phyloP scores from a whole-genome alignment of 2,888 invertebrate genomes.

The Charanyca ferruginea region DNA sequence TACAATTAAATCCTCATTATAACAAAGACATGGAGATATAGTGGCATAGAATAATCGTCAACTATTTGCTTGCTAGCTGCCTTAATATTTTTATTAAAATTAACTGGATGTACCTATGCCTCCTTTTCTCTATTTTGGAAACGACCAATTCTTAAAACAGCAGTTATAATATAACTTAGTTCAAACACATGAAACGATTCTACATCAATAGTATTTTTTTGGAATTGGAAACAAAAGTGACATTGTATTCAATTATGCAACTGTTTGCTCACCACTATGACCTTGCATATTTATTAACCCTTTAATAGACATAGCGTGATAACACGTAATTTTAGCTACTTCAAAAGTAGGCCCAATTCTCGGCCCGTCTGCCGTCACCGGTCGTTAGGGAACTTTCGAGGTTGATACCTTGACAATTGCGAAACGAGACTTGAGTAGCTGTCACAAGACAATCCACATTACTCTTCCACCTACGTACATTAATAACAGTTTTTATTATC shows the following conservation, averaged over 20 bases:
- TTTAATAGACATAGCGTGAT: slow-evolving; percentile 28
- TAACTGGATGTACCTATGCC: too few species aligned
- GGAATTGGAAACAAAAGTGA: not conserved
- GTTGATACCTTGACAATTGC: slow-evolving; percentile 54
- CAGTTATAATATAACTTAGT: too few species aligned
- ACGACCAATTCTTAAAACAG: too few species aligned
- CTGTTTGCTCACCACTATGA: slow-evolving; percentile 14
- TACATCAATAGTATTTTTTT: too few species aligned
- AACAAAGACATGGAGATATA: not conserved
- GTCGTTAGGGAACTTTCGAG: slow-evolving; percentile 53
- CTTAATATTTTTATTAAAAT: too few species aligned
- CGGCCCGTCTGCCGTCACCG: slow-evolving; percentile 20
- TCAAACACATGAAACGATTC: too few species aligned
- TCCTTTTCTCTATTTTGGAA: too few species aligned
- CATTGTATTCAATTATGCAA: slow-evolving; percentile 13
- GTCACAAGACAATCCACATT: slow-evolving; percentile 52
- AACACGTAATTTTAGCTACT: slow-evolving; percentile 20
- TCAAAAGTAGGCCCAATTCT: slow-evolving; percentile 35
- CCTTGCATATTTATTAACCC: slow-evolving; percentile 20
- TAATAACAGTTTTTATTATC: slow-evolving; percentile 35
- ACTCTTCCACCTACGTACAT: slow-evolving; percentile 47
- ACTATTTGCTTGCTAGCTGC: too few species aligned
- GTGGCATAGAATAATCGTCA: not conserved
- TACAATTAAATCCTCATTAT: not conserved
- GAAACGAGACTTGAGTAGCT: slow-evolving; percentile 46